Percentiles rank a stretch among this genome's conserved stretches.
Conservation (phyloP, 2,888 invertebrate species). For the Horisme vitalbata region DNA sequence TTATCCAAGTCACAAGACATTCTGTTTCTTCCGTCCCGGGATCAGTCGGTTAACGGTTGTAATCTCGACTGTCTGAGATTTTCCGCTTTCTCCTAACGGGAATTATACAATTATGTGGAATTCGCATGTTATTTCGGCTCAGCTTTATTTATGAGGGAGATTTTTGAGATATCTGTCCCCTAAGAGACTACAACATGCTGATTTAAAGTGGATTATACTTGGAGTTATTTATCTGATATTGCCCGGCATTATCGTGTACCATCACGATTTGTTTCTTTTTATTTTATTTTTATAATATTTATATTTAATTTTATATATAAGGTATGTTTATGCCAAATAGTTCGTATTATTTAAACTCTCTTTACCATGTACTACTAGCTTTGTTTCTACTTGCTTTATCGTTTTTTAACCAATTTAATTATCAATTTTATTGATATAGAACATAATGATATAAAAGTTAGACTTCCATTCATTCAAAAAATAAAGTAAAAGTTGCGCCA, state of each 20-base stretch:
- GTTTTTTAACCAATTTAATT: too few relatives aligned
- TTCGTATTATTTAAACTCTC: too few relatives aligned
- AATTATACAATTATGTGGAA: constrained; percentile 73
- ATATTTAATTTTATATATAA: too few relatives aligned
- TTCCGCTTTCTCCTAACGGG: constrained; percentile 63
- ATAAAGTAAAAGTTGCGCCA: constrained; percentile 13
- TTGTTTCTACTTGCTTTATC: too few relatives aligned
- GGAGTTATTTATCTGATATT: constrained; percentile 1
- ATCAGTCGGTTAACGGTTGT: constrained; percentile 80
- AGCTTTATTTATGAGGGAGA: constrained; percentile 37
- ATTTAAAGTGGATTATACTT: constrained; percentile 20
- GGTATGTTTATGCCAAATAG: too few relatives aligned
- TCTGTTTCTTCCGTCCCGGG: constrained; percentile 77
- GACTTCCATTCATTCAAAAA: too few relatives aligned
- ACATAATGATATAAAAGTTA: too few relatives aligned
- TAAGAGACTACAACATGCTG: constrained; percentile 19
- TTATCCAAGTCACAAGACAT: constrained; percentile 79
- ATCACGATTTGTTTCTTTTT: too few relatives aligned
- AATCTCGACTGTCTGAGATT: constrained; percentile 76
- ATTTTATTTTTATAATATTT: too few relatives aligned
- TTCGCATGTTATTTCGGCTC: constrained; percentile 55
- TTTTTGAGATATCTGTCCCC: constrained; percentile 37
- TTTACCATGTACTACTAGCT: too few relatives aligned
- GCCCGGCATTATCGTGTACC: not conserved
- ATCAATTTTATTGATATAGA: too few relatives aligned